These are phyloP conservation scores for Heliothis virescens DNA, from an alignment of 1,140 invertebrate genomes.

Conservation along the genomic window DNA sequence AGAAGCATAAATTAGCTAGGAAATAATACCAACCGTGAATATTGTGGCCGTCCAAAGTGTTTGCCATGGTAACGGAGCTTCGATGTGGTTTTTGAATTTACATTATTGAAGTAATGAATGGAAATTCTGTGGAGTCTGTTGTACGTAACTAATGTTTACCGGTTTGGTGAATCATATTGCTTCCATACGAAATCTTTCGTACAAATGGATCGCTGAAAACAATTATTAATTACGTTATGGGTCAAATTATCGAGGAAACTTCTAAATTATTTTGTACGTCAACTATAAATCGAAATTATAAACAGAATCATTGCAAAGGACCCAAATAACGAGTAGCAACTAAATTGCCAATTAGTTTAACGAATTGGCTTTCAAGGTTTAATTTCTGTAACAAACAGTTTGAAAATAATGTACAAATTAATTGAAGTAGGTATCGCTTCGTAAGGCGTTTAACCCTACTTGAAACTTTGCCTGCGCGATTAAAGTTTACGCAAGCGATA, in stretches of 20 bases:
- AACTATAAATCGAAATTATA: too few species aligned
- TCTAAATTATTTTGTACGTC: too few species aligned
- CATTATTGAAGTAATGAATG: slow-evolving; percentile 31
- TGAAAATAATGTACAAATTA: slow-evolving; percentile 1
- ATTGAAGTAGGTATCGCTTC: neutral
- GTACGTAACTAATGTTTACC: neutral
- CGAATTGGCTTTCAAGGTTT: too few species aligned
- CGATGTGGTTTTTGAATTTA: slow-evolving; percentile 39
- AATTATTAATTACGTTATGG: too few species aligned
- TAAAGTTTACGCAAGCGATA: slow-evolving; percentile 15
- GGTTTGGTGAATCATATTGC: neutral
- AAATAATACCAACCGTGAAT: slow-evolving; percentile 25
- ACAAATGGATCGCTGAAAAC: too few species aligned
- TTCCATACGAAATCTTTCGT: too few species aligned
- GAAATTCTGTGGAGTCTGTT: neutral
- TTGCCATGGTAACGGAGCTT: slow-evolving; percentile 6
- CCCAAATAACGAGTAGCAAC: too few species aligned
- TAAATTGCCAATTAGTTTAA: too few species aligned
- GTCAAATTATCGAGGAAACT: too few species aligned
- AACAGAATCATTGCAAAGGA: too few species aligned
- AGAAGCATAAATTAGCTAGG: slow-evolving; percentile 31
- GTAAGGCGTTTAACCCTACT: slow-evolving; percentile 19
- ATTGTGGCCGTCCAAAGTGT: slow-evolving; percentile 19
- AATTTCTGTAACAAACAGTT: neutral
- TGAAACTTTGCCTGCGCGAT: slow-evolving; percentile 10